Percentiles rank a stretch among this genome's conserved stretches.
These are phyloP conservation scores for Lymantria dispar DNA, from an alignment of 2,888 invertebrate species.

Conservation along the genomic window DNA sequence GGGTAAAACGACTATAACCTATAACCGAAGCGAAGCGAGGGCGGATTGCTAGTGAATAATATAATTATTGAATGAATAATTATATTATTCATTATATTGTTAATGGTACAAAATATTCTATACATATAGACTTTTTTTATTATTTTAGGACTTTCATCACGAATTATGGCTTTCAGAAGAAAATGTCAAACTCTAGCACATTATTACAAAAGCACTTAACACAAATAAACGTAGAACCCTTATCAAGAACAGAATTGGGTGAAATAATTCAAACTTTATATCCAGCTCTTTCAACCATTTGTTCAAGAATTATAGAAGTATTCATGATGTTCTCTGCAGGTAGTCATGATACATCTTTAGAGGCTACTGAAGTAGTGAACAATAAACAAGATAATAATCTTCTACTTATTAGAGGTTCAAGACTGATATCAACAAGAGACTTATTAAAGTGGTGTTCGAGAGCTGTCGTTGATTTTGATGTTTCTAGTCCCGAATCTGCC, in stretches of 20 bases:
- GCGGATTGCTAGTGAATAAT: no score
- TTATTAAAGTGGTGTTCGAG: constrained; percentile 95
- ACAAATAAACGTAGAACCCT: constrained; percentile 90
- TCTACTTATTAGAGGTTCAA: constrained; percentile 72
- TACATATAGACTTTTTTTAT: neutral
- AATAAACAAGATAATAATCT: constrained; percentile 44
- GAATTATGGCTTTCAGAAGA: constrained; percentile 83
- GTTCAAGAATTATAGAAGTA: constrained; percentile 90
- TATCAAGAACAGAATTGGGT: constrained; percentile 88
- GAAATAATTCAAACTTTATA: constrained; percentile 87
- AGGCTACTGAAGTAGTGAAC: constrained; percentile 53
- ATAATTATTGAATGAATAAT: no score
- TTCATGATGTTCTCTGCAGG: constrained; percentile 91
- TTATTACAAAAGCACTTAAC: constrained; percentile 92
- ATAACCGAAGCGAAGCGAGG: no score
- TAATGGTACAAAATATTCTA: no score
- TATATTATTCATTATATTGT: no score
- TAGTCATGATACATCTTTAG: constrained; percentile 79
- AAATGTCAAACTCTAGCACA: constrained; percentile 84
- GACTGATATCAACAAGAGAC: constrained; percentile 92
- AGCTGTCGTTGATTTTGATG: constrained; percentile 87
- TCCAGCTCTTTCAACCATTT: constrained; percentile 87
- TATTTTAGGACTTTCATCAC: constrained; percentile 81
- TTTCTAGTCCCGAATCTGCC: constrained; percentile 86
- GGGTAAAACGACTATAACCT: no score